Base-by-base conservation (phyloP, 2,113 vertebrate genomes). In the Tenrec ecaudatus region DNA sequence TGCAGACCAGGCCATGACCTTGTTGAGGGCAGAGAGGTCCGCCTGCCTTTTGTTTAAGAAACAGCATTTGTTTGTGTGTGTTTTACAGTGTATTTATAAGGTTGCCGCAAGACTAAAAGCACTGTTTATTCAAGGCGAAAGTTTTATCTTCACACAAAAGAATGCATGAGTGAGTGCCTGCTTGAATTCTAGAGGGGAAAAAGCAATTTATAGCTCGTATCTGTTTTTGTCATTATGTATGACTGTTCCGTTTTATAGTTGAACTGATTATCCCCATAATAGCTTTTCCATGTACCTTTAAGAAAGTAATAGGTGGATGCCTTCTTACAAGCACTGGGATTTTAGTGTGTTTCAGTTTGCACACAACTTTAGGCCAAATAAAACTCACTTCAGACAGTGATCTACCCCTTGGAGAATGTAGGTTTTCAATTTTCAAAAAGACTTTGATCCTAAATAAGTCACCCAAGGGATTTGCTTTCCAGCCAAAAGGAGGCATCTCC, bases 201-300 rank as follows among this genome's bases (percentile, higher is more conserved):
- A 88, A 66, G 92, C 91, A 91, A 15, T 97, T 97, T 95, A 96
- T 97, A 96, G 94, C 97, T 96, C 94, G 94, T 97, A 81, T 98
- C 98, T 98, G 98, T 95, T 98, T 98, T 98, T 98, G 97, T 97
- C 97, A 97, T 98, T 98, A 98, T 76, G 96, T 97, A 95, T 96
- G 97, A 94, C 97, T 97, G 97, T 91, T 96, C 82, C 92, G 33
- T 97, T 98, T 98, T 98, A 98, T 96, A 97, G 97, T 97, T 89
- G 93, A 96, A 95, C 96, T 97, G 98, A 97, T 98, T 98, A 96
- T 97, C 97, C 97, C 97, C 95, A 77, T 98, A 98, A 98, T 98
- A 98, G 97, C 97, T 98, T 98, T 98, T 98, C 98, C 98, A 98
- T 98, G 97, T 97, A 98, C 97, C 97, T 95, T 57, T 91, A 96